phyloP scores from a whole-genome alignment of 2,888 invertebrate species.

The Eupithecia subumbrata region DNA sequence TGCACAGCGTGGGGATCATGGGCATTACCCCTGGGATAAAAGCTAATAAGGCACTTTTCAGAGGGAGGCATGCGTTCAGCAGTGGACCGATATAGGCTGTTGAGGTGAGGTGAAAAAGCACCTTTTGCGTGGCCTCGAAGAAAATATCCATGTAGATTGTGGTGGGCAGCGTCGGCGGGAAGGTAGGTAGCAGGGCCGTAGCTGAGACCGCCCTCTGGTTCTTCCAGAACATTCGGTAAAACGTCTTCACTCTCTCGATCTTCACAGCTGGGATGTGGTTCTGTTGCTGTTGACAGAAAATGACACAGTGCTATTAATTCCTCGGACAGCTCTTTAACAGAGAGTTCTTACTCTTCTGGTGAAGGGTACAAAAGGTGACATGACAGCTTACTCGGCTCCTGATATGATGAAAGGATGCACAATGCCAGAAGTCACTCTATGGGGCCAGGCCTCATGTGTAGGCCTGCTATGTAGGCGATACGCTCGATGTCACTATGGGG shows the following conservation, averaged over 20 bases:
- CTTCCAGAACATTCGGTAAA: conserved; percentile 78
- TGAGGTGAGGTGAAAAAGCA: conserved; percentile 31
- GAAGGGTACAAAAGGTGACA: neutral
- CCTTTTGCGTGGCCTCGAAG: conserved; percentile 73
- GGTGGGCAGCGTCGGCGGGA: conserved; percentile 64
- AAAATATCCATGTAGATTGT: conserved; percentile 68
- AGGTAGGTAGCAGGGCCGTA: conserved; percentile 61
- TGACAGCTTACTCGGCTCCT: neutral
- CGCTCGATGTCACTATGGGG: neutral
- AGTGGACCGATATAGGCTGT: too few relatives aligned
- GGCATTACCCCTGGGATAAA: too few relatives aligned
- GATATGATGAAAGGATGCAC: neutral
- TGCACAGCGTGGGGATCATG: too few relatives aligned
- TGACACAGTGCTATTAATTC: neutral
- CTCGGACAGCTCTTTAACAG: neutral
- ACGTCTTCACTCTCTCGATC: conserved; percentile 68
- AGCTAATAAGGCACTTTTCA: too few relatives aligned
- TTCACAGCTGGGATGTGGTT: conserved; percentile 59
- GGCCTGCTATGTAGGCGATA: neutral
- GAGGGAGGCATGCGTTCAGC: too few relatives aligned
- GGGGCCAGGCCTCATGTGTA: neutral
- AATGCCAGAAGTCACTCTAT: neutral
- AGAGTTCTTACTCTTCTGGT: neutral
- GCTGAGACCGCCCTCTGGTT: conserved; percentile 68
- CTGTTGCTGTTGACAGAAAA: conserved; percentile 45